These are phyloP conservation scores for Caradrina kadenii DNA, from an alignment of 2,888 invertebrate species.

Conservation along the genomic window DNA sequence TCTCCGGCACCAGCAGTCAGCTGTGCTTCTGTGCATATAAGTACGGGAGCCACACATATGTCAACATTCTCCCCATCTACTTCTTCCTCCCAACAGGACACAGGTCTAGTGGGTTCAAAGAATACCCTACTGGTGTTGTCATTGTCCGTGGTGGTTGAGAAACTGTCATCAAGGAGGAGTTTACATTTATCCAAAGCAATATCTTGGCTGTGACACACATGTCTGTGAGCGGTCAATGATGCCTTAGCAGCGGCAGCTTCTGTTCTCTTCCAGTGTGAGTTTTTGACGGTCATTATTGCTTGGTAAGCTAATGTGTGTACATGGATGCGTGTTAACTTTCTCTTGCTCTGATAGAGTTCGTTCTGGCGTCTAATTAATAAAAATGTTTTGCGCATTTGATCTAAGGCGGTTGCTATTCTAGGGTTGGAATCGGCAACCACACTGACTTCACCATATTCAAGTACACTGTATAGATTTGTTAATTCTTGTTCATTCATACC, in stretches of 20 bases:
- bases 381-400: constrained; percentile 94
- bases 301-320: constrained; percentile 97
- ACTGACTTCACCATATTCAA: constrained; percentile 93
- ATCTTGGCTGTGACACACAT: constrained; percentile 93
- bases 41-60: constrained; percentile 95
- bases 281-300: constrained; percentile 93
- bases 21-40: constrained; percentile 95
- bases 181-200: constrained; percentile 87
- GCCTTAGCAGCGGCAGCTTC: constrained; percentile 96
- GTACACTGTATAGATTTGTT: constrained; percentile 93
- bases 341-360: constrained; percentile 81
- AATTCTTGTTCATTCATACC: constrained; percentile 98
- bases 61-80: constrained; percentile 89
- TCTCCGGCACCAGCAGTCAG: constrained; percentile 97
- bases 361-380: constrained; percentile 87
- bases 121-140: constrained; percentile 90
- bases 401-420: constrained; percentile 94
- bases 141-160: constrained; percentile 92
- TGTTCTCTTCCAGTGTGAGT: constrained; percentile 94
- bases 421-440: constrained; percentile 95
- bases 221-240: constrained; percentile 95
- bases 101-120: constrained; percentile 93
- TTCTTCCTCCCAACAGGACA: constrained; percentile 95
- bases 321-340: constrained; percentile 94
- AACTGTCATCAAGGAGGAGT: constrained; percentile 95